Evolutionary conservation across 2,888 invertebrate species (phyloP).

Genomic region (Drosophila peninsularis): DNA sequence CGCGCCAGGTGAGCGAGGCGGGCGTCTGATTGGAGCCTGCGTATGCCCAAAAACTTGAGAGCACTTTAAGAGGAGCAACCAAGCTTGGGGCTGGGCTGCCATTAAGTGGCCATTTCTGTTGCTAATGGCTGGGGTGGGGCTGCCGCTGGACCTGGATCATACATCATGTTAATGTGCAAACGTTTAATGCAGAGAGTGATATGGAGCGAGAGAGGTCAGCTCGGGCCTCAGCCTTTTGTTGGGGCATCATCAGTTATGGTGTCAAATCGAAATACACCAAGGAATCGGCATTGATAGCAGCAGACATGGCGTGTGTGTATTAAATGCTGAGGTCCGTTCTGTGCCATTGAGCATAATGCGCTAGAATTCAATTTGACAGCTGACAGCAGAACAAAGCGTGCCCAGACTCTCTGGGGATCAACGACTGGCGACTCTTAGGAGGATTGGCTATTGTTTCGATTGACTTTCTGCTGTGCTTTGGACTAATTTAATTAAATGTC

Average conservation of each 20-base stretch:
- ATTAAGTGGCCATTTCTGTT: slow-evolving; percentile 58
- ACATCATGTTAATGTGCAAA: slow-evolving; percentile 57
- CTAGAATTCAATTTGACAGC: slow-evolving; percentile 61
- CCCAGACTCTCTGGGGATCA: slow-evolving; percentile 5
- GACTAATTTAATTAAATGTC: slow-evolving; percentile 34
- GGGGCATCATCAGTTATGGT: slow-evolving; percentile 55
- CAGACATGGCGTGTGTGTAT: slow-evolving; percentile 13
- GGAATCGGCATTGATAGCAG: slow-evolving; percentile 35
- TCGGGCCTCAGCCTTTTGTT: slow-evolving; percentile 3
- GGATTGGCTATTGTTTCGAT: slow-evolving; percentile 35
- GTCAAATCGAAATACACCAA: slow-evolving; percentile 60
- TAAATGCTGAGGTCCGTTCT: slow-evolving; percentile 22
- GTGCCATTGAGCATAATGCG: slow-evolving; percentile 40
- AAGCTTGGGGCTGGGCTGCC: slow-evolving; percentile 28
- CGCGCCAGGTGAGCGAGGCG: slow-evolving; percentile 38
- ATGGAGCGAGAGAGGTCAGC: background rate
- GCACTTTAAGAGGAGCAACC: slow-evolving; percentile 24
- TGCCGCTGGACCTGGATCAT: slow-evolving; percentile 30
- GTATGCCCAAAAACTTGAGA: slow-evolving; percentile 23
- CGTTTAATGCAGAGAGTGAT: slow-evolving; percentile 45
- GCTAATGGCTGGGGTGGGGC: slow-evolving; percentile 47
- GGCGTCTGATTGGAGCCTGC: slow-evolving; percentile 37
- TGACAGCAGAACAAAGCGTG: slow-evolving; percentile 49
- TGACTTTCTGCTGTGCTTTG: background rate
- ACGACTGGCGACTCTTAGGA: slow-evolving; percentile 6